Percentiles rank a stretch among this genome's conserved stretches.
phyloP scores from a whole-genome alignment of 2,797 vertebrate genomes.

The Urocyon cinereoargenteus region DNA sequence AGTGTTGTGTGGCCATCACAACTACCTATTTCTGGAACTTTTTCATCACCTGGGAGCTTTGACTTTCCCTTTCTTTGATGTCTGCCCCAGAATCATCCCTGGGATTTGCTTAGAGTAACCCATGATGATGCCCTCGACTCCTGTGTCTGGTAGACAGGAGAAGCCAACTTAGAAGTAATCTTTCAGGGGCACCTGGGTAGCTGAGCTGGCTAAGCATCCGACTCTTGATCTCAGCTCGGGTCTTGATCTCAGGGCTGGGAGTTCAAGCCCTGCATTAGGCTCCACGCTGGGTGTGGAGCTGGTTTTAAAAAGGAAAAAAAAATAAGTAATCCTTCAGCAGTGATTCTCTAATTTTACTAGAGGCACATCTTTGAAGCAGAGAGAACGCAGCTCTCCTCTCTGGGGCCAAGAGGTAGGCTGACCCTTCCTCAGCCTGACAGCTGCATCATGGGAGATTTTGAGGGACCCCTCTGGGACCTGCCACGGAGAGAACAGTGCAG shows the following conservation, averaged over 20 bases:
- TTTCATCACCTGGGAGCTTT: background rate
- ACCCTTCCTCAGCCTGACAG: background rate
- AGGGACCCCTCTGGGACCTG: background rate
- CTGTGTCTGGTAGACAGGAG: background rate
- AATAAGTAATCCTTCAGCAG: background rate
- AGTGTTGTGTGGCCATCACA: background rate
- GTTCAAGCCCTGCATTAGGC: too few species aligned
- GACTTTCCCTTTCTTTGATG: background rate
- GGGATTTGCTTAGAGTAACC: background rate
- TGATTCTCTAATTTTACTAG: background rate
- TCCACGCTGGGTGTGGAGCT: too few species aligned
- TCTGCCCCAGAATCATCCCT: background rate
- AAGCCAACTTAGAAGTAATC: background rate
- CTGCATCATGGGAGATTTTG: background rate
- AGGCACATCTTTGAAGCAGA: background rate
- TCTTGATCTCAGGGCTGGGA: background rate
- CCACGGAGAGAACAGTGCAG: background rate
- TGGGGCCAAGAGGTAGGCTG: background rate
- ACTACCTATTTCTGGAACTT: background rate
- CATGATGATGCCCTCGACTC: background rate
- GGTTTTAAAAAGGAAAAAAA: background rate
- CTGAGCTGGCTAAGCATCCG: background rate
- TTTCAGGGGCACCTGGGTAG: background rate
- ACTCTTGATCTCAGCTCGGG: background rate
- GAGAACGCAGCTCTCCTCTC: background rate